A percentile compares a stretch with the other conserved stretches of the same genome.
Conservation (phyloP, 2,888 invertebrate genomes). For the Hemistola chrysoprasaria region DNA sequence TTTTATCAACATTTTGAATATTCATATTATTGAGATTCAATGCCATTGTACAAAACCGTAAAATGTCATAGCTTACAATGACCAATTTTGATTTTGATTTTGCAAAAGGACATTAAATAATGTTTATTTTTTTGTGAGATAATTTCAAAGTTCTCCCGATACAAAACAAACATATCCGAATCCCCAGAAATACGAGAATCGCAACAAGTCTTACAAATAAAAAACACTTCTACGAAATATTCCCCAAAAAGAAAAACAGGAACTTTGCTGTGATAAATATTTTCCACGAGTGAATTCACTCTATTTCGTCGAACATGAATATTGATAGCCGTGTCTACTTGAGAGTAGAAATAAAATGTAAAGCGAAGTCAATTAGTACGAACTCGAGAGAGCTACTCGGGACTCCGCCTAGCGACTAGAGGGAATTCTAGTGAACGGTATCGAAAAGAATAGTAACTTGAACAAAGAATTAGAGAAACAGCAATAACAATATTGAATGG, state of each 20-base stretch:
- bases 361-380: slow-evolving; percentile 7
- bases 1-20: too few relatives aligned
- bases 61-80: too few relatives aligned
- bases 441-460: too few relatives aligned
- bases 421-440: slow-evolving; percentile 1
- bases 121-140: too few relatives aligned
- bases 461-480: not conserved
- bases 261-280: slow-evolving; percentile 5
- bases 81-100: too few relatives aligned
- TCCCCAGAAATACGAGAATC: slow-evolving; percentile 4
- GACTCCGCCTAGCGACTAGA: not conserved
- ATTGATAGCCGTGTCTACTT: slow-evolving; percentile 1
- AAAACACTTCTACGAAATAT: slow-evolving; percentile 6
- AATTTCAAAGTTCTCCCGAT: too few relatives aligned
- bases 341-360: slow-evolving; percentile 3
- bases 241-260: slow-evolving; percentile 12
- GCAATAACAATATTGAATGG: too few relatives aligned
- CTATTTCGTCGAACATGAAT: slow-evolving; percentile 3
- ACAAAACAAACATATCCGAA: not conserved
- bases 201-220: slow-evolving; percentile 6
- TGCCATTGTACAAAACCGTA: too few relatives aligned
- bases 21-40: too few relatives aligned
- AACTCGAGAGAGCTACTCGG: slow-evolving; percentile 1
- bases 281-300: slow-evolving; percentile 6
- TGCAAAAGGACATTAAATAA: too few relatives aligned